These are phyloP conservation scores for Virgularia gustaviana DNA, from an alignment of 92 coral and sea anemone species.

Conservation along the genomic window DNA sequence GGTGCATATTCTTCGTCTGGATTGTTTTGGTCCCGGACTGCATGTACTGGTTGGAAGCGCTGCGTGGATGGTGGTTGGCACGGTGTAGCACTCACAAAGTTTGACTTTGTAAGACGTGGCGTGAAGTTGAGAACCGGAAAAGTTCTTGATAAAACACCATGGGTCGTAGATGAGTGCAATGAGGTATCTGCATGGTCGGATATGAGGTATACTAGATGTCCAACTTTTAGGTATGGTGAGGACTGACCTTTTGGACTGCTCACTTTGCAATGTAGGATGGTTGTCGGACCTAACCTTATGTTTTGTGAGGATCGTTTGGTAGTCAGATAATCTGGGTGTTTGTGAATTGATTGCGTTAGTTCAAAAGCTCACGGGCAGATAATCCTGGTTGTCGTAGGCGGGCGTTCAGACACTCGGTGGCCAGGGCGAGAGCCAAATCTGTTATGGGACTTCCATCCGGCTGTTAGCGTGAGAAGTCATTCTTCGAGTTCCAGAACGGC, in stretches of 20 bases:
- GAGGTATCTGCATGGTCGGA: no score
- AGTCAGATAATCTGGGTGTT: not conserved
- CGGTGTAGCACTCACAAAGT: not conserved
- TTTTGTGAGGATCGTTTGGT: conserved; percentile 3
- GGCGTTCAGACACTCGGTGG: no score
- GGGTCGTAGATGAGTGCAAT: not conserved
- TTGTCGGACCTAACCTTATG: not conserved
- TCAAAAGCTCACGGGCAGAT: not conserved
- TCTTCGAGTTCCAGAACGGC: no score
- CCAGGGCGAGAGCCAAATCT: no score
- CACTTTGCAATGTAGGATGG: not conserved
- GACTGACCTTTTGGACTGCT: not conserved
- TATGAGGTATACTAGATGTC: no score
- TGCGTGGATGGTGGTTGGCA: not conserved
- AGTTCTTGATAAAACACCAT: not conserved
- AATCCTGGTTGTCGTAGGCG: no score
- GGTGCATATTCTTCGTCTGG: no score
- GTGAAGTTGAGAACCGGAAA: not conserved
- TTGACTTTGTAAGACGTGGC: not conserved
- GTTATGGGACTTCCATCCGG: no score
- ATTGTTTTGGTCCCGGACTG: no score
- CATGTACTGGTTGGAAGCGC: no score
- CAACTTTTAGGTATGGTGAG: no score
- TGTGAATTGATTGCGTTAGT: not conserved
- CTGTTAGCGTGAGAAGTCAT: no score